These are phyloP conservation scores for Diogma glabrata DNA, from an alignment of 2,888 invertebrate genomes.

Conservation along the genomic window DNA sequence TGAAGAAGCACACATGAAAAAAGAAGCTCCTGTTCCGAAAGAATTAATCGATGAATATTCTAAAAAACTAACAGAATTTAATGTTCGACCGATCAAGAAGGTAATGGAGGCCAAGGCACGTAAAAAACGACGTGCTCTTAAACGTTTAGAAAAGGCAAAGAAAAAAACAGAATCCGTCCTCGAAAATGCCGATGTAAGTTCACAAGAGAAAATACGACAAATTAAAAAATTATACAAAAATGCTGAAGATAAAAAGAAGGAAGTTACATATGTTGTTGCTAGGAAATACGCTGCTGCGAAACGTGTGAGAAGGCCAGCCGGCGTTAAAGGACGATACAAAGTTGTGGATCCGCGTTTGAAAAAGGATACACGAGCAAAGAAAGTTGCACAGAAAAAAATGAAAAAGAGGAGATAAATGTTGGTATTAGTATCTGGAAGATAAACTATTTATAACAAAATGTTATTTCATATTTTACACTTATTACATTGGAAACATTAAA, in stretches of 20 bases:
- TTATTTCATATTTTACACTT: too few species aligned
- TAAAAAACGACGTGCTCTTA: constrained; percentile 83
- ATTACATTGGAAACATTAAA: too few species aligned
- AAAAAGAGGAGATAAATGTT: neutral
- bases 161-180: constrained; percentile 92
- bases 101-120: constrained; percentile 95
- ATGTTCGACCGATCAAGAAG: constrained; percentile 93
- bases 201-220: constrained; percentile 85
- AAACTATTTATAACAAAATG: too few species aligned
- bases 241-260: constrained; percentile 76
- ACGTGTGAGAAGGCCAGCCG: constrained; percentile 64
- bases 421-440: too few species aligned
- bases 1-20: constrained; percentile 81
- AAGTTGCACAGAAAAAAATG: constrained; percentile 1
- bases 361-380: constrained; percentile 65
- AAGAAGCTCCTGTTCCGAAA: constrained; percentile 73
- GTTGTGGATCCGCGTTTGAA: constrained; percentile 96
- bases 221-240: constrained; percentile 89
- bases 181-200: constrained; percentile 81
- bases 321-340: constrained; percentile 83
- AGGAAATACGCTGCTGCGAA: constrained; percentile 75
- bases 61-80: constrained; percentile 70
- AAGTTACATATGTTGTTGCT: constrained; percentile 86
- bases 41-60: constrained; percentile 77
- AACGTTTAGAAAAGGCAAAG: constrained; percentile 82